These are phyloP conservation scores for Pseudorasbora parva DNA, from an alignment of 2,113 vertebrate genomes.

Conservation along the genomic window DNA sequence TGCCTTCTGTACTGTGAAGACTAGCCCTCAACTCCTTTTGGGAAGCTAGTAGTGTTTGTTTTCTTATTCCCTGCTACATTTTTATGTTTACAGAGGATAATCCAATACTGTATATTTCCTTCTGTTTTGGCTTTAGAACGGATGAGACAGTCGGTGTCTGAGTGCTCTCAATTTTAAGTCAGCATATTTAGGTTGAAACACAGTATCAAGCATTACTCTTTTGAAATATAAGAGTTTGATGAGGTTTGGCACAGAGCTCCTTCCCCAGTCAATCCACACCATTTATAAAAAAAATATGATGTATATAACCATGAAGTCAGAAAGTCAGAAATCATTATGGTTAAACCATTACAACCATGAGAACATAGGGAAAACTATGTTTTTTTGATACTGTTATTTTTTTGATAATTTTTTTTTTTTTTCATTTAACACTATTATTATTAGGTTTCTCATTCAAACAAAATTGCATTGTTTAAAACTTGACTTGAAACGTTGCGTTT, in stretches of 20 bases:
- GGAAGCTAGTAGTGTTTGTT: neutral
- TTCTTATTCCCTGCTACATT: constrained; percentile 1
- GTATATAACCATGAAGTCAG: neutral
- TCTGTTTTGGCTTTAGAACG: neutral
- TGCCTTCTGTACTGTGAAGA: constrained; percentile 28
- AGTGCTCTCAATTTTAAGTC: constrained; percentile 5
- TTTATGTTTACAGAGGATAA: constrained; percentile 12
- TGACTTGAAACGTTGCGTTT: too few species aligned
- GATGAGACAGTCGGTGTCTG: neutral
- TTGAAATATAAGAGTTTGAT: constrained; percentile 20
- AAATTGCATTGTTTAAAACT: too few species aligned
- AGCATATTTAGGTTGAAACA: constrained; percentile 23
- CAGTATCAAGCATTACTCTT: neutral
- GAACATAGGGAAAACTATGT: too few species aligned
- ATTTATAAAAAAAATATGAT: neutral
- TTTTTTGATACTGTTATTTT: too few species aligned
- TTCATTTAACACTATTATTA: too few species aligned
- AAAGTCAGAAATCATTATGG: too few species aligned
- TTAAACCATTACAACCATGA: too few species aligned
- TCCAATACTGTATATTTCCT: neutral
- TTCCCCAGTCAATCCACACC: neutral
- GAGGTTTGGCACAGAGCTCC: neutral
- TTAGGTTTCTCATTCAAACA: too few species aligned
- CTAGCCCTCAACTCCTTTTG: constrained; percentile 13
- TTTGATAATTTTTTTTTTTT: too few species aligned